Base-by-base conservation (phyloP, 1,140 invertebrate genomes). In the Cherax quadricarinatus region DNA sequence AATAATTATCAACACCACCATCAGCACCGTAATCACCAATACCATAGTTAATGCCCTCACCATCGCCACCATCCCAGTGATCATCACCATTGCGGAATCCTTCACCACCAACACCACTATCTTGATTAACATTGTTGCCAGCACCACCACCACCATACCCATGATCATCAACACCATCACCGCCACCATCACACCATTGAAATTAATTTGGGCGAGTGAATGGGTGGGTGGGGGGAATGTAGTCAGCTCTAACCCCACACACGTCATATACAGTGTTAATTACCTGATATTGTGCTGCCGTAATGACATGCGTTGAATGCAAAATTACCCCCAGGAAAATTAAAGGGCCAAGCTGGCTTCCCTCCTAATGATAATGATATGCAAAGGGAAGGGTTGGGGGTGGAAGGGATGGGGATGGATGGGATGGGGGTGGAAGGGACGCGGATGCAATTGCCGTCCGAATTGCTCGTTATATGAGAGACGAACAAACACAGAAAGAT, bases 291-390 rank as follows among this genome's bases (percentile, higher is more conserved):
- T 91, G 89, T 91, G 82, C 82, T 66, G 18, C 53, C 73, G 30
- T 91, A 91, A 91, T 91, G 89, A 86, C 89, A 91, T 91, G 83
- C 89, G 89, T 70, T 91, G 89, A 91, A 91, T 91, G 89, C 83
- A 91, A 91, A 91, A 91, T 91, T 91, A 91, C 89, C 89, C 89
- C 62, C 80, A 80, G 89, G 89, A 91, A 91, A 86, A 91, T 91
- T 91, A 91, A 91, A 91, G 89, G 89, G 89, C 89, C 81, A 60
- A 73, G 89, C 73, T 80, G 89, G 70, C 89, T 91, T 79, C 89
- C 73, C 89, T 91, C 48, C 89, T 91, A 91, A 91, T 91, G 89
- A 91, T 91, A 91, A 91, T 91, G 89, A 91, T 70, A 91, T 91
- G 89, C 89, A 91, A 80, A 83, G 62, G 12, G 53, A 14, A 57